Evolutionary conservation across 2,888 invertebrate genomes (phyloP).

Genomic region (Orchestes rusci): DNA sequence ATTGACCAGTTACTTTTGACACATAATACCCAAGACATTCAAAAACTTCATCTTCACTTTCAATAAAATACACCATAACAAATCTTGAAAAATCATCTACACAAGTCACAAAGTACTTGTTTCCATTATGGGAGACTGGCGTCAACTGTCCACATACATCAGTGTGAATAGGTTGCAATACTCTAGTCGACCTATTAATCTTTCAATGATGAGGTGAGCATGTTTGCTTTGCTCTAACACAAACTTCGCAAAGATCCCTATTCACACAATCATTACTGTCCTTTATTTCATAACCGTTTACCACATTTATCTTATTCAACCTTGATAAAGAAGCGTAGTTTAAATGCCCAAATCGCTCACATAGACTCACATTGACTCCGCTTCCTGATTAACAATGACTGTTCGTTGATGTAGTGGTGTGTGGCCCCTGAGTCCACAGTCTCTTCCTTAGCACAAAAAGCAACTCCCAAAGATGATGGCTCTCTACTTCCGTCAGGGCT

Average conservation of each 20-base stretch:
- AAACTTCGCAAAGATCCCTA: not conserved
- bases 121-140: not conserved
- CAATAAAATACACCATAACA: not conserved
- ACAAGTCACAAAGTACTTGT: not conserved
- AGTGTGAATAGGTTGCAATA: not conserved
- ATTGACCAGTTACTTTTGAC: slow-evolving; percentile 3
- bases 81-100: slow-evolving; percentile 6
- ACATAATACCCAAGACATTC: not conserved
- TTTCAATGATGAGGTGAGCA: not conserved
- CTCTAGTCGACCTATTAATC: not conserved
- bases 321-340: no score
- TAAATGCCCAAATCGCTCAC: no score
- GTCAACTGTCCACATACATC: not conserved
- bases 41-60: not conserved
- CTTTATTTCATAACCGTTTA: not conserved
- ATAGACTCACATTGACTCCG: no score
- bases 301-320: not conserved
- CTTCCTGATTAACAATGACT: no score
- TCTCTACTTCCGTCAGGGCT: not conserved
- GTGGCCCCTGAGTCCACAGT: no score
- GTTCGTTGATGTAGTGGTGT: no score
- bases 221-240: not conserved
- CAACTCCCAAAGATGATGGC: not conserved
- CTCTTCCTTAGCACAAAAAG: not conserved
- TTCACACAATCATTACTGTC: not conserved